Percentiles rank a stretch among this genome's conserved stretches.
phyloP scores from a whole-genome alignment of 2,888 invertebrate species.

The Ormyrus pomaceus region DNA sequence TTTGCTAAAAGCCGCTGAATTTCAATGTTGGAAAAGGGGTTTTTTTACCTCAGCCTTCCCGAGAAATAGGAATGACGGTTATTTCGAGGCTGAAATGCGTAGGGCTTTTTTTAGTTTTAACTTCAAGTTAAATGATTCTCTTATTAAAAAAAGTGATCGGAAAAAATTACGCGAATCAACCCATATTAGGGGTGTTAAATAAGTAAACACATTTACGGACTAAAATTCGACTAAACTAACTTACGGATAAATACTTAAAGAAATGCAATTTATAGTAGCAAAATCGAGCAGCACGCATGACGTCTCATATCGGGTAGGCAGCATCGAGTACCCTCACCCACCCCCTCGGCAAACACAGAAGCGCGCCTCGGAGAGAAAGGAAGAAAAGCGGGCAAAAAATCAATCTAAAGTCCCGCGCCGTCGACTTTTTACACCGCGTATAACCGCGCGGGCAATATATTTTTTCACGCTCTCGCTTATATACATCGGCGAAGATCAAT shows the following conservation, averaged over 20 bases:
- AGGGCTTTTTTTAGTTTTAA: too few species aligned
- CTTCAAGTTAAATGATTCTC: too few species aligned
- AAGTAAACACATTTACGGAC: too few species aligned
- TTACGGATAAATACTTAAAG: too few species aligned
- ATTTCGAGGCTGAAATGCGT: too few species aligned
- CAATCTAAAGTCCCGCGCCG: conserved; percentile 48
- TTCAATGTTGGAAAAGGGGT: neutral
- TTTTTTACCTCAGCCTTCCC: too few species aligned
- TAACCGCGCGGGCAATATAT: conserved; percentile 49
- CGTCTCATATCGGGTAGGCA: conserved; percentile 20
- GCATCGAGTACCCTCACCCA: neutral
- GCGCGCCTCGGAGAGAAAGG: neutral
- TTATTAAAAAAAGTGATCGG: too few species aligned
- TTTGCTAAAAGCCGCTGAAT: conserved; percentile 48
- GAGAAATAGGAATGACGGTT: too few species aligned
- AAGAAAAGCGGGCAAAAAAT: conserved; percentile 42
- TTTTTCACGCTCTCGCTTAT: conserved; percentile 46
- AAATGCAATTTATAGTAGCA: neutral
- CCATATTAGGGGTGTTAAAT: too few species aligned
- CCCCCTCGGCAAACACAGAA: neutral
- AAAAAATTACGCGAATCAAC: too few species aligned
- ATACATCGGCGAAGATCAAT: conserved; percentile 62
- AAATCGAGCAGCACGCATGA: neutral
- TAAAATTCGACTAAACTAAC: too few species aligned
- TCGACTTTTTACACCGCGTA: conserved; percentile 40